Evolutionary conservation across 2,888 invertebrate genomes (phyloP), one percentile per base, ranked within the genome.

Genomic region (Metellina segmentata): DNA sequence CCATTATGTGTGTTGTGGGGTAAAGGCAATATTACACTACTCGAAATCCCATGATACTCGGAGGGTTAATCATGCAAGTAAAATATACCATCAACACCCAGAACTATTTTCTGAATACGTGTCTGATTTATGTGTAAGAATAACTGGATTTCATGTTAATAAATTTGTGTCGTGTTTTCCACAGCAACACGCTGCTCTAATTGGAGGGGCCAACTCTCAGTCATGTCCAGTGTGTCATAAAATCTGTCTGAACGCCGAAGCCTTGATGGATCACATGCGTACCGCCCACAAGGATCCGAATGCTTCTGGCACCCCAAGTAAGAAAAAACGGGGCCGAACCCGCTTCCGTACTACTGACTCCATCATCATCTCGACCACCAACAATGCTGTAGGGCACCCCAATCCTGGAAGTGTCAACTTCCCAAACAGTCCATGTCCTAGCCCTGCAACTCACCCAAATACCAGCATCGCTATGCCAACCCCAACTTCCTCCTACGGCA

Each of bases 181-280:
- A 96, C 97, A 98, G 97, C 98, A 98, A 97, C 98, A 98, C 96
- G 97, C 97, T 94, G 98, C 98, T 94, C 96, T 98, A 95, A 97
- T 97, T 96, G 98, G 98, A 94, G 98, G 98, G 94, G 98, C 98
- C 93, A 97, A 98, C 94, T 98, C 98, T 93, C 97, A 98, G 93
- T 97, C 98, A 94, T 98, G 98, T 95, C 98, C 98, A 85, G 97
- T 98, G 94, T 98, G 98, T 96, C 98, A 98, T 96, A 98, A 98
- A 96, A 97, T 98, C 95, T 98, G 98, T 96, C 97, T 98, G 94
- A 98, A 98, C 94, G 98, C 97, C 93, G 98, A 98, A 96, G 98
- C 98, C 92, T 96, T 98, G 93, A 98, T 98, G 96, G 98, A 98
- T 95, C 98, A 98, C 95, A 98, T 98, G 98, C 98, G 98, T 96